Evolutionary conservation across 2,113 vertebrate species (phyloP).

Genomic region (Dissostichus mawsoni): DNA sequence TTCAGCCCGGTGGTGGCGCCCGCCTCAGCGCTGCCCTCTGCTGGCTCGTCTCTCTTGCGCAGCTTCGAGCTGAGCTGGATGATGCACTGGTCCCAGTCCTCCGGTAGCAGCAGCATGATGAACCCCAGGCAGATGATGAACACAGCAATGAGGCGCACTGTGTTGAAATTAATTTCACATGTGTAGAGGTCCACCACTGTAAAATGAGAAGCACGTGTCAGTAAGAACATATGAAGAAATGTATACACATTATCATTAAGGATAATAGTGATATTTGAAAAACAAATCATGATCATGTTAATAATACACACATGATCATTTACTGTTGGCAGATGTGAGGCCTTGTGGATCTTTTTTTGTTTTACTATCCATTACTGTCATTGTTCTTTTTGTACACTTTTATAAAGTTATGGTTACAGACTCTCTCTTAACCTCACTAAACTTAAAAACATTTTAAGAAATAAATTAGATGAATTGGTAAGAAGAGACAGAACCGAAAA

Average conservation of each 20-base stretch:
- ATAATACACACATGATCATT: too few species aligned
- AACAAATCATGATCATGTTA: too few species aligned
- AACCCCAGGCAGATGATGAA: conserved; percentile 96
- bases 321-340: too few species aligned
- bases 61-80: conserved; percentile 91
- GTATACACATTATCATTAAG: background rate
- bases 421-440: too few species aligned
- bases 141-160: conserved; percentile 93
- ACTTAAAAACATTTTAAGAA: too few species aligned
- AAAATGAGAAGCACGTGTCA: conserved; percentile 4
- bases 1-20: conserved; percentile 82
- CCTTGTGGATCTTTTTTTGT: too few species aligned
- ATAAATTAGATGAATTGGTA: too few species aligned
- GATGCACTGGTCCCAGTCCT: conserved; percentile 96
- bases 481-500: too few species aligned
- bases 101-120: conserved; percentile 93
- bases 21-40: conserved; percentile 83
- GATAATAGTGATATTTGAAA: too few species aligned
- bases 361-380: too few species aligned
- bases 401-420: too few species aligned
- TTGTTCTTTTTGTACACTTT: too few species aligned
- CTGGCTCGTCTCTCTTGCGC: conserved; percentile 91
- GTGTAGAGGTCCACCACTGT: conserved; percentile 95
- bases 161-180: conserved; percentile 94
- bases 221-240: background rate